Evolutionary conservation across 2,797 vertebrate species (phyloP), one percentile per base, ranked within the genome.

Genomic region (Neosalanx taihuensis): DNA sequence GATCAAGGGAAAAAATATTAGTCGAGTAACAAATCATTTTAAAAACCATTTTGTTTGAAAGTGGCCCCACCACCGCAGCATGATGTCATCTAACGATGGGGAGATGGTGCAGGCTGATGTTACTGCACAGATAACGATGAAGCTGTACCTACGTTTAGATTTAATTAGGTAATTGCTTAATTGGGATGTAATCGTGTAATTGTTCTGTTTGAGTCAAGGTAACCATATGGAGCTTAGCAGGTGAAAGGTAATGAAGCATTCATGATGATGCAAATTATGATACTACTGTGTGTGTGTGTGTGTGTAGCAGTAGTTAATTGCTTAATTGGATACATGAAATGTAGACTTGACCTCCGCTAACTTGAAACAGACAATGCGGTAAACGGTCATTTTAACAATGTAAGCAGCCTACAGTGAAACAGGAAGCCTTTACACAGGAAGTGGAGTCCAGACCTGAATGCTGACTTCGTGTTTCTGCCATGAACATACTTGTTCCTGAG

Each of bases 201-300:
- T 82, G 80, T 83, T 81, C 84, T 72, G 74, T 75, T 74, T 75
- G 76, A 74, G 81, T 77, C 70, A 75, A 64, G 74, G 72, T 72
- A n/a, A 80, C 79, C 84, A 87, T 87, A 84, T 88, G 86, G 79
- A 77, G 74, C 74, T 76, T 79, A 80, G 83, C 86, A 89, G 83
- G 84, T 81, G 76, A 87, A 88, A 87, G 51, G n/a, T 76, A 81
- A 89, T 89, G 76, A 85, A 72, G 56, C 46, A 81, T 81, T 81
- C 73, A 86, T 79, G 82, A 51, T 70, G 68, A 49, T 49, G 53
- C 46, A 59, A 5, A 51, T 59, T 31, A 67, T 70, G 62, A 75
- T 70, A 57, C n/a, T 75, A 77, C 70, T 37, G 64, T 49, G 23
- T 71, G 76, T 41, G 64, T 49, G 23, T 71, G 76, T 41, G 73